phyloP scores from a whole-genome alignment of 1,140 invertebrate species.

The Pygmarrhopalites habei region DNA sequence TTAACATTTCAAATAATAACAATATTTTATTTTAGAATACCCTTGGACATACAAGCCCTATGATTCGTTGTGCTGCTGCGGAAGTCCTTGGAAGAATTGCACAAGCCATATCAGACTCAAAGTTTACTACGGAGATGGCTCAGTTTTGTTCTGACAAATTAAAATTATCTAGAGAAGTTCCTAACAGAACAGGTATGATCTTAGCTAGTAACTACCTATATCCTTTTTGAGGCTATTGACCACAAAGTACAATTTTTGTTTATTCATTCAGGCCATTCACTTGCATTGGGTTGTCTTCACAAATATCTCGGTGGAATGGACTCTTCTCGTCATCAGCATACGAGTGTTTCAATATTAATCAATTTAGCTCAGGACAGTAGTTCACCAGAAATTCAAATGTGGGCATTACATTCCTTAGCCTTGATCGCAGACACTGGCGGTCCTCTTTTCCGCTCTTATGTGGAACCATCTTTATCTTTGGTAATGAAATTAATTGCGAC shows the following conservation, averaged over 20 bases:
- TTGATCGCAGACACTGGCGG: constrained; percentile 95
- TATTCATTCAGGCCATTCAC: too few relatives aligned
- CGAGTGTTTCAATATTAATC: constrained; percentile 85
- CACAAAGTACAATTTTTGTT: too few relatives aligned
- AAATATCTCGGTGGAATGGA: constrained; percentile 84
- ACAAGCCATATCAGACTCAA: constrained; percentile 73
- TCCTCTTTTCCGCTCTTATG: constrained; percentile 95
- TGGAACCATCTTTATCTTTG: constrained; percentile 85
- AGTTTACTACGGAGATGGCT: constrained; percentile 82
- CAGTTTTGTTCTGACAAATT: constrained; percentile 85
- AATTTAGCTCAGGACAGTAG: constrained; percentile 88
- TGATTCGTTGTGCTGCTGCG: constrained; percentile 77
- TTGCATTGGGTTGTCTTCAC: constrained; percentile 85
- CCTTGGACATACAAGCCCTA: constrained; percentile 73
- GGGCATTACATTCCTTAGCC: constrained; percentile 90
- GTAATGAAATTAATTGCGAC: constrained; percentile 80
- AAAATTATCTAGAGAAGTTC: constrained; percentile 78
- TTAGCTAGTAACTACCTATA: too few relatives aligned
- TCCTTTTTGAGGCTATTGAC: too few relatives aligned
- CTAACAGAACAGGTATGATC: constrained; percentile 73
- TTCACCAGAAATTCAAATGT: constrained; percentile 86
- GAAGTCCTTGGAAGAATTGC: constrained; percentile 83
- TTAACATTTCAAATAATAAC: too few relatives aligned
- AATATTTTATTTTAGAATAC: constrained; percentile 52
- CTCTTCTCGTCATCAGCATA: constrained; percentile 83